Conservation (phyloP, 2,113 vertebrate species). For the Petaurus breviceps region DNA sequence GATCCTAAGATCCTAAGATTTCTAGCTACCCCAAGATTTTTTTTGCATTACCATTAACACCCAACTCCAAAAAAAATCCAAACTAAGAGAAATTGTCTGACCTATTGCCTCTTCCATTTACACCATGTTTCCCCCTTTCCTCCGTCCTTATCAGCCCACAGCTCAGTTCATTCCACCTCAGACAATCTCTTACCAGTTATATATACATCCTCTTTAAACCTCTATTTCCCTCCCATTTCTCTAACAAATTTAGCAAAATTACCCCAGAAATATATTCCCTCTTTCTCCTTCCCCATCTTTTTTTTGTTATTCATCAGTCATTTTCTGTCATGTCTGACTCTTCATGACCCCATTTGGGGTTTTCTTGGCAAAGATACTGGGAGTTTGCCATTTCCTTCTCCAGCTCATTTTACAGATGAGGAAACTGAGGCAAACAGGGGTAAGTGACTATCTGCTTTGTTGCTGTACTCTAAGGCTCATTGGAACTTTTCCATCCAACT, state of each 20-base stretch:
- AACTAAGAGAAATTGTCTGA: not conserved
- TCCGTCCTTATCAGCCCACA: not conserved
- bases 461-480: not conserved
- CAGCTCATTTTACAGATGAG: too few species aligned
- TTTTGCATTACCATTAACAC: not conserved
- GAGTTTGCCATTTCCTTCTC: too few species aligned
- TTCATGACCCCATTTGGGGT: too few species aligned
- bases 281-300: not conserved
- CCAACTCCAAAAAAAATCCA: not conserved
- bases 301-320: not conserved
- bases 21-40: not conserved
- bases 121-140: not conserved
- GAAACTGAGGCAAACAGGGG: too few species aligned
- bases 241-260: not conserved
- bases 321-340: too few species aligned
- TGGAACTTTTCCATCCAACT: not conserved
- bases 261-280: not conserved
- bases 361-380: too few species aligned
- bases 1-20: not conserved
- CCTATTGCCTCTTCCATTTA: not conserved
- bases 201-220: not conserved
- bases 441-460: not conserved
- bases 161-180: not conserved
- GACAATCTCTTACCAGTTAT: not conserved
- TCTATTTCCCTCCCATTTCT: not conserved